Evolutionary conservation across 2,113 vertebrate genomes (phyloP).

Genomic region (Pseudorhombus dupliciocellatus): DNA sequence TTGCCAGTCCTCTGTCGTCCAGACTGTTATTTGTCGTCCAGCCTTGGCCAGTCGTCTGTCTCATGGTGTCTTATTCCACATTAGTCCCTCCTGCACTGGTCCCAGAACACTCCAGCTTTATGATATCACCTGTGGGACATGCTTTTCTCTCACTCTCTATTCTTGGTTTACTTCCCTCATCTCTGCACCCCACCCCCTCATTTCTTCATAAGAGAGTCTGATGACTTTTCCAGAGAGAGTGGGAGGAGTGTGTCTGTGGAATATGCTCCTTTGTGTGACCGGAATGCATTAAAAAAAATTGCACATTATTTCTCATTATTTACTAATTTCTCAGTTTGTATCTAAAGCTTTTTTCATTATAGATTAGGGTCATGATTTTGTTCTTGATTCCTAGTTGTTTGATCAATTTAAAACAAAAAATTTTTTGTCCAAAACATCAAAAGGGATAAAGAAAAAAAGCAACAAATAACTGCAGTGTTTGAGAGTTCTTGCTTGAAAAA

Average conservation of each 20-base stretch:
- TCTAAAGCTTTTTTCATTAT: background rate
- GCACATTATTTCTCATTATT: too few relatives aligned
- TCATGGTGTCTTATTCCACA: conserved; percentile 67
- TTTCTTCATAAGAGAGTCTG: conserved; percentile 66
- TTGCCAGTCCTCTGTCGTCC: conserved; percentile 43
- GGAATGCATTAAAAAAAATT: conserved; percentile 45
- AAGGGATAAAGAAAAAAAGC: background rate
- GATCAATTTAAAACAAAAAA: too few relatives aligned
- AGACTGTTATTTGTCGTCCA: conserved; percentile 63
- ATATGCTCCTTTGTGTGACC: conserved; percentile 6
- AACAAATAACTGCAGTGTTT: background rate
- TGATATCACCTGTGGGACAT: conserved; percentile 76
- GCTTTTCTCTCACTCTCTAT: conserved; percentile 61
- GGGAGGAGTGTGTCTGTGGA: conserved; percentile 23
- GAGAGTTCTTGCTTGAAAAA: background rate
- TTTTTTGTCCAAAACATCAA: background rate
- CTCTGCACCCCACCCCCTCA: conserved; percentile 39
- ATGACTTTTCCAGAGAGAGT: conserved; percentile 75
- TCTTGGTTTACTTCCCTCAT: conserved; percentile 38
- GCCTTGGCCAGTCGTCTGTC: conserved; percentile 46
- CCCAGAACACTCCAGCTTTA: conserved; percentile 50
- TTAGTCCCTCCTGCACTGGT: conserved; percentile 44
- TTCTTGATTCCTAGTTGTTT: background rate
- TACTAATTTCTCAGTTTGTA: background rate
- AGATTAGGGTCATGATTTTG: background rate